Base-by-base conservation (phyloP, 2,113 vertebrate genomes). In the Potamarius usumacintae region DNA sequence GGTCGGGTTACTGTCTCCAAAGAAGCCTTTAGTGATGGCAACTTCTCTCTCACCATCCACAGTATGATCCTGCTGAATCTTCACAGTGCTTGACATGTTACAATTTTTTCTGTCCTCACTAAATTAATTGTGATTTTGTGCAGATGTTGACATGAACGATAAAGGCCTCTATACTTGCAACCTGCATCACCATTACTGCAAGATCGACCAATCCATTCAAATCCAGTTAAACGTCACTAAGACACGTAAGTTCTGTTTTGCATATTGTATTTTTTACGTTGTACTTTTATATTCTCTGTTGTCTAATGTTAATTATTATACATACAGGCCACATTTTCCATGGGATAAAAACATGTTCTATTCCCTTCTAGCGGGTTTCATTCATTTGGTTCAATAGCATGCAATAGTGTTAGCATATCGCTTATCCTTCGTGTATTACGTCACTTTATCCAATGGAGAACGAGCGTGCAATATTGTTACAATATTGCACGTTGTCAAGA, bases 151-250 rank as follows among this genome's bases (percentile, higher is more conserved):
- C 17, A 1, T 85, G 79, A 94, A 93, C 0, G 98, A 99, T 90
- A 95, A 90, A 92, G 98, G 98, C 10, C 93, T 95, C 0, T 99
- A 99, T 14, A 97, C 97, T 0, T 99, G 98, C 34, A 99, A 96
- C 80, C 96, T 99, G 30, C 98, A 99, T 91, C 98, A 99, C 53
- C 97, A 99, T 90, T 99, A 99, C 92, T 99, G 98, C 91, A 96
- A 99, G 91, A 90, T 97, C 25, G 96, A 97, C 0, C 96, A 98
- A 88, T 97, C 95, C 18, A 93, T 97, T 86, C 94, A 97, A 89
- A 77, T 99, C 87, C 96, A 95, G 69, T 96, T 99, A 17, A 92
- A 95, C 0, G 80, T 97, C 86, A 97, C 96, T 2, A 96, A 96
- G 72, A 94, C 93, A 95, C 94, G 98, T 99, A 92, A 95, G 93